Percentiles rank a stretch among this genome's conserved stretches.
phyloP scores from a whole-genome alignment of 2,888 invertebrate genomes.

The Drosophila sordidula region DNA sequence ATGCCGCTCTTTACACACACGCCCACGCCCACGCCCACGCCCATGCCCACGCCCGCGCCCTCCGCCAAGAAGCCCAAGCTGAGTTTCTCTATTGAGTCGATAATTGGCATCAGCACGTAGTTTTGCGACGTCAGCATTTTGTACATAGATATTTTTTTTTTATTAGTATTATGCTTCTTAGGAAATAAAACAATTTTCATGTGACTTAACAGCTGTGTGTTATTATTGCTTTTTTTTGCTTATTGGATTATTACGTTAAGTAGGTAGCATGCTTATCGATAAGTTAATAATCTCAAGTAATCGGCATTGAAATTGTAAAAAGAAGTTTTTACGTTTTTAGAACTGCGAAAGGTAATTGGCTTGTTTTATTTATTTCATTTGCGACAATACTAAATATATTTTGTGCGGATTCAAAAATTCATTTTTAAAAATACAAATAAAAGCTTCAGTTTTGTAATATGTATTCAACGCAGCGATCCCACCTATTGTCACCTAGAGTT shows the following conservation, averaged over 20 bases:
- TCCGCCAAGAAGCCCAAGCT: constrained; percentile 77
- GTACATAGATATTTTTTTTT: constrained; percentile 43
- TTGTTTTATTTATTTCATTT: not conserved
- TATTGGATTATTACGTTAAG: not conserved
- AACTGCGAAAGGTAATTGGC: not conserved
- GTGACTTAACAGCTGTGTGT: constrained; percentile 1
- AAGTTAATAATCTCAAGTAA: not conserved
- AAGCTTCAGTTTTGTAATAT: not conserved
- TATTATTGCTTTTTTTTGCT: not conserved
- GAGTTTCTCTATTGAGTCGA: constrained; percentile 88
- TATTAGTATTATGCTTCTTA: constrained; percentile 33
- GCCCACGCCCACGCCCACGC: constrained; percentile 19
- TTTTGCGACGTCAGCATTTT: not conserved
- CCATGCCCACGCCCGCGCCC: constrained; percentile 17
- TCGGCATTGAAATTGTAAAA: not conserved
- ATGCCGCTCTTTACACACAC: constrained; percentile 45
- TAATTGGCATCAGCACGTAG: constrained; percentile 87
- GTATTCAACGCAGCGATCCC: not conserved
- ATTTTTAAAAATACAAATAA: not conserved
- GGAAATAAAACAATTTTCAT: constrained; percentile 35
- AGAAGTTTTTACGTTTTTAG: not conserved
- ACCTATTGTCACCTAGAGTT: constrained; percentile 1
- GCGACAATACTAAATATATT: not conserved
- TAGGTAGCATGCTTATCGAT: not conserved
- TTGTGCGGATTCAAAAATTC: not conserved